Percentiles rank a stretch among this genome's conserved stretches.
Evolutionary conservation across 1,140 invertebrate species (phyloP).

Genomic region (Armadillidium nasatum): DNA sequence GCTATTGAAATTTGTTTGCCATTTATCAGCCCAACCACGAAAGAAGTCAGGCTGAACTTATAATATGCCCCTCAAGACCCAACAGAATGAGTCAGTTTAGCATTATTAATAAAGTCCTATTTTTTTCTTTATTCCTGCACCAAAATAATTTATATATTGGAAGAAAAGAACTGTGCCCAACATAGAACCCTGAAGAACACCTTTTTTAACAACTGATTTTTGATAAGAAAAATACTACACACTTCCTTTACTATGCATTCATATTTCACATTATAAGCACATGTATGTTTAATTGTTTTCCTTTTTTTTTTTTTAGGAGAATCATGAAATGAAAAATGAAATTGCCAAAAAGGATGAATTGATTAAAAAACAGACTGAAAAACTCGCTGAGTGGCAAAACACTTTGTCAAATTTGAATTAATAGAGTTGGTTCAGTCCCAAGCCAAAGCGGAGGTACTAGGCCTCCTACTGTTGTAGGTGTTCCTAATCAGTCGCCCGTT

Average conservation of each 20-base stretch:
- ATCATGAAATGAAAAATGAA: slow-evolving; percentile 74
- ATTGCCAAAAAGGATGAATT: slow-evolving; percentile 79
- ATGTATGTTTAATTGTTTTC: not conserved
- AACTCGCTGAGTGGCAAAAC: slow-evolving; percentile 82
- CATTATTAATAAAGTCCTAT: no score
- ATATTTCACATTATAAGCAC: not conserved
- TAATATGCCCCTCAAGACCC: no score
- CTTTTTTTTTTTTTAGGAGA: slow-evolving; percentile 59
- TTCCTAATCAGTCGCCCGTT: slow-evolving; percentile 17
- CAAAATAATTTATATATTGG: no score
- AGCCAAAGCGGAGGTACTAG: slow-evolving; percentile 14
- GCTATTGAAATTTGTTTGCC: no score
- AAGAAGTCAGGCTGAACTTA: no score
- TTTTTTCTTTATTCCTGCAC: no score
- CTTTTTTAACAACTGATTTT: not conserved
- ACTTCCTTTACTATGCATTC: not conserved
- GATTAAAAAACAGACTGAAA: slow-evolving; percentile 82
- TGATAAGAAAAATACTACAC: not conserved
- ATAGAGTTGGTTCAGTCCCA: slow-evolving; percentile 37
- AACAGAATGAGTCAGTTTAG: no score
- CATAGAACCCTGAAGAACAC: no score
- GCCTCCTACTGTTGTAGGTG: slow-evolving; percentile 19
- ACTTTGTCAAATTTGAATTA: slow-evolving; percentile 69
- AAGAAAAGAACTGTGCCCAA: no score
- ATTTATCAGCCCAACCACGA: no score